Conservation (phyloP, 2,113 vertebrate species). For the Sylvilagus bachmani region DNA sequence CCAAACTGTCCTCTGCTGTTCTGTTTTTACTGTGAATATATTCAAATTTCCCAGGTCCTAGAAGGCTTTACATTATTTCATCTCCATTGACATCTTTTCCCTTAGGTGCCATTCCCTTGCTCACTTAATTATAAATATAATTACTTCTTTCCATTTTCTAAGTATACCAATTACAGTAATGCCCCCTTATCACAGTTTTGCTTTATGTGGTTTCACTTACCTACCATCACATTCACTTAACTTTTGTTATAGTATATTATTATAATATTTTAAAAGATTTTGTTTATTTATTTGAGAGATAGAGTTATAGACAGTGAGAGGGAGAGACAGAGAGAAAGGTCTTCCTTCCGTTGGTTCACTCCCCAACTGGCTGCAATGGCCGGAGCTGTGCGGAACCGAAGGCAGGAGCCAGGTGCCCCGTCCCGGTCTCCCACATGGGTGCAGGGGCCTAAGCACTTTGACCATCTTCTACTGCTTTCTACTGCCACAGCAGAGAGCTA, state of each 20-base stretch:
- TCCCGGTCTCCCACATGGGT: no score
- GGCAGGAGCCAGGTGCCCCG: no score
- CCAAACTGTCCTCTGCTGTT: not conserved
- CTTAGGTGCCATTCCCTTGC: not conserved
- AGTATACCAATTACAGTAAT: not conserved
- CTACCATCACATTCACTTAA: not conserved
- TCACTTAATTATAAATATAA: not conserved
- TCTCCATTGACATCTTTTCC: not conserved
- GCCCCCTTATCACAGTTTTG: not conserved
- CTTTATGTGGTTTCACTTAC: not conserved
- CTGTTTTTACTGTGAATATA: constrained; percentile 21
- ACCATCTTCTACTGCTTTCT: no score
- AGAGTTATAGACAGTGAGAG: no score
- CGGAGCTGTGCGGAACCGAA: no score
- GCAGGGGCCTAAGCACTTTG: no score
- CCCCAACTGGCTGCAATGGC: no score
- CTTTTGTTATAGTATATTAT: not conserved
- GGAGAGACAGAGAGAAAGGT: no score
- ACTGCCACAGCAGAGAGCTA: no score
- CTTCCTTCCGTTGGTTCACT: no score
- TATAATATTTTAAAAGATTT: not conserved
- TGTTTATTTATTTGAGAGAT: no score
- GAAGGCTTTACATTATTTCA: not conserved
- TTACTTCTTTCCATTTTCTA: constrained; percentile 9
- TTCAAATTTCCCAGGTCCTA: not conserved